A percentile compares a stretch with the other conserved stretches of the same genome.
Evolutionary conservation across 1,140 invertebrate genomes (phyloP).

Genomic region (Eumeta japonica): DNA sequence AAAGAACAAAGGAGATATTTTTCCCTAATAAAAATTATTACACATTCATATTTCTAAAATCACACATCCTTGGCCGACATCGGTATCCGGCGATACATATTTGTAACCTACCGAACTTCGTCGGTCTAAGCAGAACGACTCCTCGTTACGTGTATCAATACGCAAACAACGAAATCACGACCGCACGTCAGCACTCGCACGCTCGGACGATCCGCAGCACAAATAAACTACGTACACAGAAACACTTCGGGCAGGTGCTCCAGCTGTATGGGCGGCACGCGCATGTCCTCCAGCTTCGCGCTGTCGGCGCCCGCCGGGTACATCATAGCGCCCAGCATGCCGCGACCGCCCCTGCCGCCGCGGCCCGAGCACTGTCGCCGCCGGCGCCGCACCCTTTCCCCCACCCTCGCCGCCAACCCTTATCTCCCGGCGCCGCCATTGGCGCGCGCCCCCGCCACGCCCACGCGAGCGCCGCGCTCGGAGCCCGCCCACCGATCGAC

Average conservation of each 20-base stretch:
- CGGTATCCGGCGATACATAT: no score
- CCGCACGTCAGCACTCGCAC: no score
- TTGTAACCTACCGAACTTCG: no score
- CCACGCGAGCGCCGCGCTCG: constrained; percentile 39
- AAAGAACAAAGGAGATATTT: no score
- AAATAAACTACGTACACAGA: constrained; percentile 67
- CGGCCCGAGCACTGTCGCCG: constrained; percentile 40
- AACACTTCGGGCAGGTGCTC: constrained; percentile 74
- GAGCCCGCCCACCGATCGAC: constrained; percentile 36
- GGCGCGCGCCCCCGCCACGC: constrained; percentile 34
- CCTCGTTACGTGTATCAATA: no score
- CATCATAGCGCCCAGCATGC: constrained; percentile 55
- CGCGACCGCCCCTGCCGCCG: constrained; percentile 40
- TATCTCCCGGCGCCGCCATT: constrained; percentile 46
- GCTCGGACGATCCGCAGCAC: no score
- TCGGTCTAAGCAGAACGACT: no score
- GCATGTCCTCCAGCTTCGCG: constrained; percentile 52
- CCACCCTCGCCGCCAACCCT: constrained; percentile 39
- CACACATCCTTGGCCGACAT: no score
- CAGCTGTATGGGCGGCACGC: constrained; percentile 68
- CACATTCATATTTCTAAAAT: no score
- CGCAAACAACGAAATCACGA: no score
- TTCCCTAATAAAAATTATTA: no score
- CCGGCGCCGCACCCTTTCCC: no score
- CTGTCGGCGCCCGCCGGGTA: constrained; percentile 53